Percentiles rank a stretch among this genome's conserved stretches.
These are phyloP conservation scores for Ichneumoninae sp. DNA, from an alignment of 2,888 invertebrate species.

Conservation along the genomic window DNA sequence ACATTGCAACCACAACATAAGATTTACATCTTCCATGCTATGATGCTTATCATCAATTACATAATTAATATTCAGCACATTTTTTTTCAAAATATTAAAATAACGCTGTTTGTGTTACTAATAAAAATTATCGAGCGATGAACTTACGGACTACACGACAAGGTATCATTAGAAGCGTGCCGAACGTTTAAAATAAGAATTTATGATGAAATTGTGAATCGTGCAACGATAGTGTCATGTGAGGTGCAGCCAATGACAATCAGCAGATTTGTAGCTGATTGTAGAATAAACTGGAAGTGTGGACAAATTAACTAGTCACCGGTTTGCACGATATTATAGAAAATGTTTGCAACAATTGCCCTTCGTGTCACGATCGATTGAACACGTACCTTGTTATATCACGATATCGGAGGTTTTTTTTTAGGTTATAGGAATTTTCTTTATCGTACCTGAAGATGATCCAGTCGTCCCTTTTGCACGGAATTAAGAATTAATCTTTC, in stretches of 20 bases:
- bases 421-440: constrained; percentile 76
- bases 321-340: not conserved
- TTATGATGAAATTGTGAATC: constrained; percentile 3
- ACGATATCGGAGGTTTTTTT: constrained; percentile 63
- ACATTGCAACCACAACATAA: not conserved
- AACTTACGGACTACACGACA: not conserved
- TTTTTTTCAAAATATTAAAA: not conserved
- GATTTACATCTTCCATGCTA: not conserved
- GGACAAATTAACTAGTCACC: not conserved
- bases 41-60: not conserved
- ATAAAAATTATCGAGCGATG: not conserved
- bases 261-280: not conserved
- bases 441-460: constrained; percentile 82
- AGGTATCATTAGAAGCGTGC: not conserved
- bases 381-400: constrained; percentile 69
- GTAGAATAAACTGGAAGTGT: not conserved
- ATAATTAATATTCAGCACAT: constrained; percentile 12
- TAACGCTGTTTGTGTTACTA: not conserved
- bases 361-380: constrained; percentile 46
- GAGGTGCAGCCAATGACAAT: not conserved
- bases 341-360: constrained; percentile 54
- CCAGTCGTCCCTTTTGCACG: constrained; percentile 82
- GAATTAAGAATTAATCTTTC: constrained; percentile 85
- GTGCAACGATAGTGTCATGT: constrained; percentile 20
- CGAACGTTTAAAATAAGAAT: not conserved